Evolutionary conservation across 2,113 vertebrate genomes (phyloP).

Genomic region (Nesogale talazaci): DNA sequence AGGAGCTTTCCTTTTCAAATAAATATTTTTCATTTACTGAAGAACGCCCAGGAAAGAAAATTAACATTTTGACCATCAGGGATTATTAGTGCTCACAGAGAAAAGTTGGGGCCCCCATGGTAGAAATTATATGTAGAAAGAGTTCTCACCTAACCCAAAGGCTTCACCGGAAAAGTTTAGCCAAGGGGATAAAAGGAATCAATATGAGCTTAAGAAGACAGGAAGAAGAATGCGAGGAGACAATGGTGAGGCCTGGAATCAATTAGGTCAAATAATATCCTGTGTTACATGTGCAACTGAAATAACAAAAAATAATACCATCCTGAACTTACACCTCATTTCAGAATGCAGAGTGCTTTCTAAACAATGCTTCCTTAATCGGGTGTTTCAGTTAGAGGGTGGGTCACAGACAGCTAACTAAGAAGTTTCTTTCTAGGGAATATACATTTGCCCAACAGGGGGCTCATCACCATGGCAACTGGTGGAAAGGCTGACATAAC

Average conservation of each 20-base stretch:
- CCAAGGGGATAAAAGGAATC: background rate
- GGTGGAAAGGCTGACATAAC: background rate
- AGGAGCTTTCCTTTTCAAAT: background rate
- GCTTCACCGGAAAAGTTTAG: background rate
- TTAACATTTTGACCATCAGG: background rate
- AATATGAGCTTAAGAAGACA: constrained; percentile 10
- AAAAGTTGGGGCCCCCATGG: background rate
- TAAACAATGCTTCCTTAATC: background rate
- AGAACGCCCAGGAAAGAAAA: background rate
- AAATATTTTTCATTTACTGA: too few relatives aligned
- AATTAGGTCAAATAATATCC: constrained; percentile 49
- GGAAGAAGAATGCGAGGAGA: background rate
- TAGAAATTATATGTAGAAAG: background rate
- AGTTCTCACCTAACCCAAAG: background rate
- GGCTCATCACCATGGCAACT: background rate
- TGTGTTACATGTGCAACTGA: background rate
- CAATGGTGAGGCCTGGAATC: constrained; percentile 47
- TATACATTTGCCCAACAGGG: background rate
- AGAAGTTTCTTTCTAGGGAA: background rate
- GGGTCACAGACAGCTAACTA: background rate
- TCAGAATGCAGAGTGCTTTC: background rate
- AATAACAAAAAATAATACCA: background rate
- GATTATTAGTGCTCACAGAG: background rate
- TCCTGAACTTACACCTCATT: background rate
- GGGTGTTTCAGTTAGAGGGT: background rate